Conservation (phyloP, 2,888 invertebrate species). For the Eupithecia subumbrata region DNA sequence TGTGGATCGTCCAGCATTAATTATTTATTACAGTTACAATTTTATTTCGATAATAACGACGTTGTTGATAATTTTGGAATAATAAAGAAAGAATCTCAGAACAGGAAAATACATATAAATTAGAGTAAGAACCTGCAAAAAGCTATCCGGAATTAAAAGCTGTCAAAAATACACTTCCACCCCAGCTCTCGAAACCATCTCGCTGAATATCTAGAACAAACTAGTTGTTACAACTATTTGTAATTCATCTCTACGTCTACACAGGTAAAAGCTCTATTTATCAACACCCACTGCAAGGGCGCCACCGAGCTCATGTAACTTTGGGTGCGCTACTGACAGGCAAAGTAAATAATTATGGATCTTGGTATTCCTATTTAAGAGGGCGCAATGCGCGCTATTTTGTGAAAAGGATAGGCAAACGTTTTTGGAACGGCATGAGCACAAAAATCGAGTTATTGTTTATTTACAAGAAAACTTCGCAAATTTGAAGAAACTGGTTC, state of each 20-base stretch:
- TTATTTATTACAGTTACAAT: not conserved
- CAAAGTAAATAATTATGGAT: not conserved
- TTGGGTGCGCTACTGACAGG: conserved; percentile 1
- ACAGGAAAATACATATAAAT: not conserved
- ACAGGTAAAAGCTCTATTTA: not conserved
- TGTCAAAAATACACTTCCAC: not conserved
- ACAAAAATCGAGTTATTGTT: too few relatives aligned
- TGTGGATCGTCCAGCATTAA: not conserved
- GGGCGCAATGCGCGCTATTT: too few relatives aligned
- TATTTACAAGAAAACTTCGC: too few relatives aligned
- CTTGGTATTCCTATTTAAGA: not conserved
- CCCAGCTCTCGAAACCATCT: not conserved
- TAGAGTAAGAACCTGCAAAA: not conserved
- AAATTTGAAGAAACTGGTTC: not conserved
- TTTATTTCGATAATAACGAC: not conserved
- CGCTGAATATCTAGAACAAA: not conserved
- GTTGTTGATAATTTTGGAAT: not conserved
- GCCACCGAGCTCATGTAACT: not conserved
- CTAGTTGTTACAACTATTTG: not conserved
- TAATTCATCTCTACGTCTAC: not conserved
- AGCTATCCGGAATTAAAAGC: not conserved
- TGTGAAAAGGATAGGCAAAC: too few relatives aligned
- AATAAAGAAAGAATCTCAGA: not conserved
- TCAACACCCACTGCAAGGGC: not conserved
- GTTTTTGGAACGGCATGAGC: too few relatives aligned